Base-by-base conservation (phyloP, 2,797 vertebrate genomes). In the Coranthus polyacanthus region DNA sequence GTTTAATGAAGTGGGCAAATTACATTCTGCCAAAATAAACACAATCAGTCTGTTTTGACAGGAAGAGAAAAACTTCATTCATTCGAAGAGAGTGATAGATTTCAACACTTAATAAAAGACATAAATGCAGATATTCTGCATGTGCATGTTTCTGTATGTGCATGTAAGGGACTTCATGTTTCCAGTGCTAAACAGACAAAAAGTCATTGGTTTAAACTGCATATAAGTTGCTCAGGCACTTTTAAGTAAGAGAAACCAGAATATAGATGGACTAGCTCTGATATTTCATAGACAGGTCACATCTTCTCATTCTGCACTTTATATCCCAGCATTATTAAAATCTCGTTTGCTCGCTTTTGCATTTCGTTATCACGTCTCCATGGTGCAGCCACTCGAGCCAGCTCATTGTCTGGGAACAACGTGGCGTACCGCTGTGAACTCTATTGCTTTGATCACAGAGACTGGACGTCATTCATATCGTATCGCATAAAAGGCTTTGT, bases 211-310 rank as follows among this genome's bases (percentile, higher is more conserved):
- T 88, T 69, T 78, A 77, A 85, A 90, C 79, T 87, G 86, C 85
- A 90, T 91, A 88, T 78, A 62, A 6, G 59, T 86, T 90, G 72
- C 63, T 91, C 68, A 93, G 92, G 93, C 92, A 94, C 93, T 94
- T 82, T 82, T 55, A 68, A 72, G 46, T 83, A 20, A 68, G 50
- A 45, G 49, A 74, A 75, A 72, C 66, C 13, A 41, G 12, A 79
- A 41, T 0, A 29, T 52, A 60, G 59, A 71, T 55, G 26, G 12
- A 54, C 13, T 50, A 9, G 4, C 4, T 68, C 37, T 58, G 6
- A 42, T 12, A 18, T 56, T 36, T 39, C 32, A 64, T 52, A 16
- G 56, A 68, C 45, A 66, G 15, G 50, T 74, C 54, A 50, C 32
- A 57, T 53, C 12, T 26, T 49, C 44, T 74, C 45, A 51, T 51